These are phyloP conservation scores for Piaya cayana DNA, from an alignment of 2,113 vertebrate species.

Conservation along the genomic window DNA sequence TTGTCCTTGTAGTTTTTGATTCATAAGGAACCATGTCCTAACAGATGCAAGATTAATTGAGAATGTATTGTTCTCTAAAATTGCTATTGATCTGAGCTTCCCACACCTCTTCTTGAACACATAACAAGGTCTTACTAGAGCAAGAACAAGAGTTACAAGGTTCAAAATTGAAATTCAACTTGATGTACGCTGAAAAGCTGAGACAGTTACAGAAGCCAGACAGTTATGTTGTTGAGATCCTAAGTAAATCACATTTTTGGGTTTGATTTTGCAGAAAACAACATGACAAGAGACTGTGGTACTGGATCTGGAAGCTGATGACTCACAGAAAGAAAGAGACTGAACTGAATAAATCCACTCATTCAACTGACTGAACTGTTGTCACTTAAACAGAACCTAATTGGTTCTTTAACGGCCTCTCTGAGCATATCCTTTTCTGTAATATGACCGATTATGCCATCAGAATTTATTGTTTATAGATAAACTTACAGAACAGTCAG, in stretches of 20 bases:
- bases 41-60: slow-evolving; percentile 69
- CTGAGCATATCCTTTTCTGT: slow-evolving; percentile 70
- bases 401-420: slow-evolving; percentile 70
- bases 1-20: slow-evolving; percentile 66
- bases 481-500: slow-evolving; percentile 58
- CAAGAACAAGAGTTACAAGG: slow-evolving; percentile 49
- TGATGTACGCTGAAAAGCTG: slow-evolving; percentile 38
- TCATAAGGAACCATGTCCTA: slow-evolving; percentile 67
- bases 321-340: slow-evolving; percentile 59
- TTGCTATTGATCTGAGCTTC: slow-evolving; percentile 59
- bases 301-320: slow-evolving; percentile 59
- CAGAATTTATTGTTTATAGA: slow-evolving; percentile 73
- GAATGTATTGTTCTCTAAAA: slow-evolving; percentile 70
- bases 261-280: slow-evolving; percentile 58
- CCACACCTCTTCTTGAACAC: slow-evolving; percentile 52
- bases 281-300: slow-evolving; percentile 42
- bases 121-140: slow-evolving; percentile 56
- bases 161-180: slow-evolving; percentile 57
- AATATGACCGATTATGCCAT: slow-evolving; percentile 72
- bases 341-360: slow-evolving; percentile 70
- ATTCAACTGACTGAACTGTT: slow-evolving; percentile 69
- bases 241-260: slow-evolving; percentile 52
- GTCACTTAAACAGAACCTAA: slow-evolving; percentile 74
- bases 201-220: slow-evolving; percentile 55
- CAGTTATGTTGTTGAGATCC: slow-evolving; percentile 60